Evolutionary conservation across 2,888 invertebrate species (phyloP), one percentile per base, ranked within the genome.

Genomic region (Crepidodera aurea): DNA sequence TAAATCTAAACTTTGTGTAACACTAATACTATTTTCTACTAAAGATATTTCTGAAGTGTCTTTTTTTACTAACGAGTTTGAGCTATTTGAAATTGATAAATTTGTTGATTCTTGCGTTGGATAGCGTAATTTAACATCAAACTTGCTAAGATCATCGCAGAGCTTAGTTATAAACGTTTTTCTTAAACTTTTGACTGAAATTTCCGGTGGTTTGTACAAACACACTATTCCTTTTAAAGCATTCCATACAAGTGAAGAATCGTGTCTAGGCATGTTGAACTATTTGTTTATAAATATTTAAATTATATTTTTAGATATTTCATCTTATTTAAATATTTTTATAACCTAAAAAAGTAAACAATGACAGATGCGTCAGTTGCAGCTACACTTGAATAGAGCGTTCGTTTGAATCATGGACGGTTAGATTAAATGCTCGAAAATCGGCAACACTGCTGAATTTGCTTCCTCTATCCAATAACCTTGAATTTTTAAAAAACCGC

Each of bases 201-300:
- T 82, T 53, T 86, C 86, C 0, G 88, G 78, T 10, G 93, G 92
- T 79, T 95, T 95, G 72, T 90, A 93, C 10, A 94, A 82, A 79
- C 91, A 91, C 63, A 93, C 82, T 5, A 94, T 75, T 19, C 94
- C 94, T 79, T 89, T 90, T 53, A 95, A 77, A 22, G 83, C 77
- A 70, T 85, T 88, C 82, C 87, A 93, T 1, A 89, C 86, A 34
- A 82, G 74, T 32, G 83, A 83, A 1, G 90, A 88, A 51, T 77
- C 74, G 15, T 64, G 71, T 27, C 69, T 66, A 18, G 72, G 57
- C 73, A 74, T 76, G 16, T 50, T 66, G 16, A 19, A 34, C 8
- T 22, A 48, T 27, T 29, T 29, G 10, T 29, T 8, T 5, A 3
- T 29, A 29, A 29, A 8, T 29, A 29, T 29, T 29, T 29, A 29